Percentiles rank a stretch among this genome's conserved stretches.
phyloP scores from a whole-genome alignment of 2,113 vertebrate genomes.

The Leucoraja erinaceus region DNA sequence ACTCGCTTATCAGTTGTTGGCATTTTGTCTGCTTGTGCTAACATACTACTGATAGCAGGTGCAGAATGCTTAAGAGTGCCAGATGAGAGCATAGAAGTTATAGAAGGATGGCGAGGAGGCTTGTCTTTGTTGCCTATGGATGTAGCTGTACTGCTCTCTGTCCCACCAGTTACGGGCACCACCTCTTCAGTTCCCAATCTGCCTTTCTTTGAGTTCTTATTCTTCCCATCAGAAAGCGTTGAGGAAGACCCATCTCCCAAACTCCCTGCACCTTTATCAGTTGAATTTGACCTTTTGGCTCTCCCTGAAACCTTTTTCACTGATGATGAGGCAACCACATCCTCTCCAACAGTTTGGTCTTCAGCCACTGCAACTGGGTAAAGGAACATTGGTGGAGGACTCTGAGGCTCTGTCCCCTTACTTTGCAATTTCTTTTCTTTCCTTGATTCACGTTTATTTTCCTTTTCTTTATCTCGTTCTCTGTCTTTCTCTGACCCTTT shows the following conservation, averaged over 20 bases:
- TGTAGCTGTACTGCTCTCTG: constrained; percentile 54
- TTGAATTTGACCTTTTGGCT: not conserved
- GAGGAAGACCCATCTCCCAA: not conserved
- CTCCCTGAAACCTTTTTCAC: constrained; percentile 27
- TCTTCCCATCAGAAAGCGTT: not conserved
- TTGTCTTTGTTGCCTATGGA: constrained; percentile 58
- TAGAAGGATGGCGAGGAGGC: constrained; percentile 55
- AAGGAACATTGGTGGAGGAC: constrained; percentile 56
- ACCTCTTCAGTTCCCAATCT: constrained; percentile 30
- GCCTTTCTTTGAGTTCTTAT: constrained; percentile 51
- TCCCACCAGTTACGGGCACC: constrained; percentile 46
- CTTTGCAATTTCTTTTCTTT: constrained; percentile 58
- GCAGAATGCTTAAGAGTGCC: constrained; percentile 65
- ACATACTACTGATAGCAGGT: constrained; percentile 77
- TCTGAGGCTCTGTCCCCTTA: constrained; percentile 59
- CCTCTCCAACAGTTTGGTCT: constrained; percentile 43
- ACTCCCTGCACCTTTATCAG: not conserved
- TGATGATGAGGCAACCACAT: constrained; percentile 30
- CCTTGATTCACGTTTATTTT: constrained; percentile 82
- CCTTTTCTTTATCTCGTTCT: constrained; percentile 75
- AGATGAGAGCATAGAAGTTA: constrained; percentile 51
- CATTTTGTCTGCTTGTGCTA: constrained; percentile 85
- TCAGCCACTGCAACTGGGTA: constrained; percentile 54
- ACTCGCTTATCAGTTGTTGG: constrained; percentile 85
- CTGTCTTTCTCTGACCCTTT: constrained; percentile 76